Conservation (phyloP, 2,797 vertebrate species). For the Eidolon dupreanum region DNA sequence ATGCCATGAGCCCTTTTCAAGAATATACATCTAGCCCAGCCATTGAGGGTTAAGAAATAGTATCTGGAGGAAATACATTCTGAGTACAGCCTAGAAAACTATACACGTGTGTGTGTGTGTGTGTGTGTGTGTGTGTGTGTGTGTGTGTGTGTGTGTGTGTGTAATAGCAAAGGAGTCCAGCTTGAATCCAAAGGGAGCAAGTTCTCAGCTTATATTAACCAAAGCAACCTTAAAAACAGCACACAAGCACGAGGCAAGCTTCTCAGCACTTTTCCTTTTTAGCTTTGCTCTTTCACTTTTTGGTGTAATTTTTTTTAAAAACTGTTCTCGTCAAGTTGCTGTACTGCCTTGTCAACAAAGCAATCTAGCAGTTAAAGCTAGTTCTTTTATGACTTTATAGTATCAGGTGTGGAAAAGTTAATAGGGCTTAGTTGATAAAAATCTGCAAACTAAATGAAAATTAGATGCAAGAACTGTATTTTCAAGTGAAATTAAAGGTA, state of each 20-base stretch:
- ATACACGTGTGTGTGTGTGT: accelerated
- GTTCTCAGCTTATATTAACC: not conserved
- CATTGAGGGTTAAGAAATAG: not conserved
- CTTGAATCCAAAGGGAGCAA: not conserved
- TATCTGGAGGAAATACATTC: not conserved
- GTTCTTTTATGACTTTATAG: conserved; percentile 64
- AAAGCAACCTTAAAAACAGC: not conserved
- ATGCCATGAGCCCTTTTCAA: not conserved
- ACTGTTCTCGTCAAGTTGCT: conserved; percentile 38
- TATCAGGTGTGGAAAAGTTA: conserved; percentile 56
- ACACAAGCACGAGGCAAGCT: accelerated
- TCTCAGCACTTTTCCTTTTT: conserved; percentile 68
- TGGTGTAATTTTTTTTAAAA: conserved; percentile 65
- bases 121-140: accelerated
- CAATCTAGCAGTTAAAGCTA: conserved; percentile 40
- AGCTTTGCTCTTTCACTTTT: conserved; percentile 65
- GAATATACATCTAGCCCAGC: not conserved
- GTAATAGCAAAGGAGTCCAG: not conserved
- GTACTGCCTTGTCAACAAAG: conserved; percentile 55
- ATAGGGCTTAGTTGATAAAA: conserved; percentile 68
- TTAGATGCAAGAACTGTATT: conserved; percentile 3
- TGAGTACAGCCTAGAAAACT: not conserved
- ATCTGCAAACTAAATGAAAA: conserved; percentile 76
- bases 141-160: no score
- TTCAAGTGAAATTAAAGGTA: conserved; percentile 55